Conservation (phyloP, 2,113 vertebrate species). For the Seriola rivoliana region DNA sequence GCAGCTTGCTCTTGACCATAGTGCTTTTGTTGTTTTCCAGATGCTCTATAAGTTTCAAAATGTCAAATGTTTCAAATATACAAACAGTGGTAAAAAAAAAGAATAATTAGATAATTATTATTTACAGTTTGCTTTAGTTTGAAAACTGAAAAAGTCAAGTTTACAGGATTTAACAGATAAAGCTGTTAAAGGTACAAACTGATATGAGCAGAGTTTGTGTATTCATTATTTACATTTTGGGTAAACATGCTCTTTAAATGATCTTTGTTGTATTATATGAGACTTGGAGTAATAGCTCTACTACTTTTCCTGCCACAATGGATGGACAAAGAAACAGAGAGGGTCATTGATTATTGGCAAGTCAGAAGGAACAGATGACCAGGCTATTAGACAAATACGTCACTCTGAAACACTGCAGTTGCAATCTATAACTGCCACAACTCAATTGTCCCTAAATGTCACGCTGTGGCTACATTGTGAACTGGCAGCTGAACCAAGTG, state of each 20-base stretch:
- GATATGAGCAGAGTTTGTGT: too few relatives aligned
- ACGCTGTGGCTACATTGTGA: constrained; percentile 58
- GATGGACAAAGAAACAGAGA: constrained; percentile 28
- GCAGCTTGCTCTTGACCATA: neutral
- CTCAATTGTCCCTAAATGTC: constrained; percentile 78
- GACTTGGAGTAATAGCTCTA: neutral
- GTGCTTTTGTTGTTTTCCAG: neutral
- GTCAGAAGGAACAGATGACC: constrained; percentile 43
- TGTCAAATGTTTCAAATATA: neutral
- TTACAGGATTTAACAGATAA: neutral
- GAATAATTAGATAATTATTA: too few relatives aligned
- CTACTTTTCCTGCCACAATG: neutral
- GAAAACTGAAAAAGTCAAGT: neutral
- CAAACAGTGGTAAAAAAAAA: too few relatives aligned
- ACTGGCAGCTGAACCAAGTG: constrained; percentile 60
- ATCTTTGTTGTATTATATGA: neutral
- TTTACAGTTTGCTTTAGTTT: too few relatives aligned
- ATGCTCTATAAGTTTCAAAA: neutral
- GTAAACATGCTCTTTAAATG: neutral
- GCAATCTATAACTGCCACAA: constrained; percentile 60
- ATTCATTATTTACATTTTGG: neutral
- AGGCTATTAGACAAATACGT: constrained; percentile 52
- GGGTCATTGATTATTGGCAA: constrained; percentile 48
- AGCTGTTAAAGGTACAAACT: too few relatives aligned
- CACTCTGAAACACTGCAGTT: constrained; percentile 54